Conservation (phyloP, 2,113 vertebrate species). For the Epinephelus moara region DNA sequence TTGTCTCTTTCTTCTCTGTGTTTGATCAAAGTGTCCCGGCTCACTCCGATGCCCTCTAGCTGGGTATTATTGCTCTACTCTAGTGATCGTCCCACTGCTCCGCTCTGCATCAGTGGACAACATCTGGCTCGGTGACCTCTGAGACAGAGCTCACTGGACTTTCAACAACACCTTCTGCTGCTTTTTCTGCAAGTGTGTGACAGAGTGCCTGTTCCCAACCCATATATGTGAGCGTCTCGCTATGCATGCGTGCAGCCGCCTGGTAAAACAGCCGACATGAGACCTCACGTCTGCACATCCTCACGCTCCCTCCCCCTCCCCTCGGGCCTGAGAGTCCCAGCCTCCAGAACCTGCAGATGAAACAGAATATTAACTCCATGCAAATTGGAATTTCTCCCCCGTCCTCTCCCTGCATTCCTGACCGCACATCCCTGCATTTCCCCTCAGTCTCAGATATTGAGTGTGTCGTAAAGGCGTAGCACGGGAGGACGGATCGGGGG, state of each 20-base stretch:
- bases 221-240: constrained; percentile 10
- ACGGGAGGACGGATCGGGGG: constrained; percentile 41
- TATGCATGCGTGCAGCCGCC: constrained; percentile 25
- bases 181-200: constrained; percentile 8
- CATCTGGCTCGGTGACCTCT: constrained; percentile 75
- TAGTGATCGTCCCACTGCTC: constrained; percentile 33
- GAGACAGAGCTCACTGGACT: constrained; percentile 48
- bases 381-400: constrained; percentile 42
- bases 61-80: constrained; percentile 34
- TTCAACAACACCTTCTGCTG: constrained; percentile 23
- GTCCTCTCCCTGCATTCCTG: constrained; percentile 1
- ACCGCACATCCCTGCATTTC: constrained; percentile 15
- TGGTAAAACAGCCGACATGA: constrained; percentile 26
- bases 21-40: constrained; percentile 26
- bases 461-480: constrained; percentile 33
- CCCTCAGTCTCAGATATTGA: constrained; percentile 42
- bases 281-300: constrained; percentile 38
- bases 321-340: constrained; percentile 12
- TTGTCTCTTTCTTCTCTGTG: neutral
- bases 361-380: constrained; percentile 63
- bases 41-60: constrained; percentile 30
- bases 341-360: constrained; percentile 54
- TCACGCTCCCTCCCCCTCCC: constrained; percentile 17
- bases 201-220: neutral
- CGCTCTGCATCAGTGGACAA: constrained; percentile 66